These are phyloP conservation scores for Trichacis sp. DNA, from an alignment of 2,888 invertebrate genomes.

Conservation along the genomic window DNA sequence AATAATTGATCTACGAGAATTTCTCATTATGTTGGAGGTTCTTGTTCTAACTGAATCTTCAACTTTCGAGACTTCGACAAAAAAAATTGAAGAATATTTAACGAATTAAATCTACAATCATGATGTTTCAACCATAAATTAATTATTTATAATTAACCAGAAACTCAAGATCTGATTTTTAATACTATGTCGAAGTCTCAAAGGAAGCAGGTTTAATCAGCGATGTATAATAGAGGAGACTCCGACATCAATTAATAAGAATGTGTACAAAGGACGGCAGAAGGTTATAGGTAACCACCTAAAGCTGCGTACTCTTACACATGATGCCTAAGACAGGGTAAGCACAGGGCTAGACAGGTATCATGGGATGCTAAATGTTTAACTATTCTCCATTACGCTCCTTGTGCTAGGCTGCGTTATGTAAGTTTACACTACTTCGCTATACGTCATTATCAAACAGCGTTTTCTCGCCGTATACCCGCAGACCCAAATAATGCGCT, in stretches of 20 bases:
- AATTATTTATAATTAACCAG: no score
- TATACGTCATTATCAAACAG: slow-evolving; percentile 46
- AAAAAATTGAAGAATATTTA: no score
- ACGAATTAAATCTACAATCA: no score
- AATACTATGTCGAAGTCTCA: not conserved
- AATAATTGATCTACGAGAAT: no score
- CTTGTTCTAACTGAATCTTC: no score
- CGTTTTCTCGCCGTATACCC: slow-evolving; percentile 46
- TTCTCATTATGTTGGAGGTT: no score
- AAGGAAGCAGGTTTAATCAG: slow-evolving; percentile 1
- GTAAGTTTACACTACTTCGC: slow-evolving; percentile 8
- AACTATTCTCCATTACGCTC: slow-evolving; percentile 66
- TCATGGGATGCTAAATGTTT: slow-evolving; percentile 68
- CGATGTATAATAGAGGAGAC: slow-evolving; percentile 59
- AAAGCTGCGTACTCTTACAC: slow-evolving; percentile 50
- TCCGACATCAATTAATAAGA: slow-evolving; percentile 67
- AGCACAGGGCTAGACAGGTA: slow-evolving; percentile 64
- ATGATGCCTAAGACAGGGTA: slow-evolving; percentile 60
- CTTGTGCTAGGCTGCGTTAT: slow-evolving; percentile 44
- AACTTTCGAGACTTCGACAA: no score
- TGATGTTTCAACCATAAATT: no score
- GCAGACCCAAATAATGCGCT: slow-evolving; percentile 42
- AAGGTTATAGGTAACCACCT: slow-evolving; percentile 52
- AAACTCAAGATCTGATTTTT: no score
- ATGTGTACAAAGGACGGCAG: slow-evolving; percentile 62